These are phyloP conservation scores for Hystrix brachyura DNA, from an alignment of 2,113 vertebrate genomes.

Conservation along the genomic window DNA sequence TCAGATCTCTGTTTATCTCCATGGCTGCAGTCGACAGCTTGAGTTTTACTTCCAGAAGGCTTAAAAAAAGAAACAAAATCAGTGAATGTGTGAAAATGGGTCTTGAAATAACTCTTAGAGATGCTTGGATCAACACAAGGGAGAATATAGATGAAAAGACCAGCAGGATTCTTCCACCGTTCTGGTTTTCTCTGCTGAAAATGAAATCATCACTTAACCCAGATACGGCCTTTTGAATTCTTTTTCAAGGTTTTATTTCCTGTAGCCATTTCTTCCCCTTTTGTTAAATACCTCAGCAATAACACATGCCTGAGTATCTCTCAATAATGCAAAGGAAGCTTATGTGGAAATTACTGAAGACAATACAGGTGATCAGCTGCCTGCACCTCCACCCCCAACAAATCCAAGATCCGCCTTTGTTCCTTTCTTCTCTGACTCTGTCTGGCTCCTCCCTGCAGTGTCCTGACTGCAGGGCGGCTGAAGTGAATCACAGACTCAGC, in stretches of 20 bases:
- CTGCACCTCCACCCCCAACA: accelerated
- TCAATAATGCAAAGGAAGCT: background rate
- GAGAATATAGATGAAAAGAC: constrained; percentile 61
- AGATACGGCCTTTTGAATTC: constrained; percentile 61
- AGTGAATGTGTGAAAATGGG: constrained; percentile 72
- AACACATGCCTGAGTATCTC: background rate
- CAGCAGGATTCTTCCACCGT: constrained; percentile 58
- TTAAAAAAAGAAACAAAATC: constrained; percentile 75
- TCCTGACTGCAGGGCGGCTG: background rate
- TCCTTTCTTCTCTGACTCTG: background rate
- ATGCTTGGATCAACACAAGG: constrained; percentile 60
- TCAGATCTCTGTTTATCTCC: constrained; percentile 76
- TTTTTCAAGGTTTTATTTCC: background rate
- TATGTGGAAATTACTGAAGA: background rate
- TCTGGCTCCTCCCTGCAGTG: background rate
- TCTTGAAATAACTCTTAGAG: constrained; percentile 77
- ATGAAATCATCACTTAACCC: constrained; percentile 57
- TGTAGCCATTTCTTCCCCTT: background rate
- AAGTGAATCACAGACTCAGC: background rate
- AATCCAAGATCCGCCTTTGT: background rate
- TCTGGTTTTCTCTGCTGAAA: constrained; percentile 58
- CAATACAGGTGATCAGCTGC: background rate
- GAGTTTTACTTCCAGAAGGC: constrained; percentile 70
- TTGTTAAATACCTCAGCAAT: background rate
- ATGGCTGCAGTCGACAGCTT: constrained; percentile 72